Evolutionary conservation across 2,113 vertebrate species (phyloP).

Genomic region (Oxyruncus cristatus): DNA sequence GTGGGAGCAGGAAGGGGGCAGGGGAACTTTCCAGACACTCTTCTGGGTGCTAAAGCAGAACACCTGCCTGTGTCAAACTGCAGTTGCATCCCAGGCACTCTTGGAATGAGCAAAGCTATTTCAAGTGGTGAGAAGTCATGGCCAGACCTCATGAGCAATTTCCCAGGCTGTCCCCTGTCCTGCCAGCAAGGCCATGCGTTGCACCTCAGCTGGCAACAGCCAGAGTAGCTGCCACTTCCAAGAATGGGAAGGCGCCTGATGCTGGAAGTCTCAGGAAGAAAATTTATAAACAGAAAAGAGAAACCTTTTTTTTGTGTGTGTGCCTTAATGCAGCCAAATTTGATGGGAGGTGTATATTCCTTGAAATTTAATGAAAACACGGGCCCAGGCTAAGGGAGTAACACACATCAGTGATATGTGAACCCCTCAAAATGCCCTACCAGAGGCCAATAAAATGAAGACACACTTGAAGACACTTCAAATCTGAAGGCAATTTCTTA

Average conservation of each 20-base stretch:
- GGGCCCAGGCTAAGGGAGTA: background rate
- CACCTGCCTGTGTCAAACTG: constrained; percentile 5
- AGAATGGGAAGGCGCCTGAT: background rate
- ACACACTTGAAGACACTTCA: background rate
- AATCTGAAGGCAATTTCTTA: background rate
- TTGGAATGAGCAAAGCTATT: background rate
- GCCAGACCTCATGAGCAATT: fast-evolving
- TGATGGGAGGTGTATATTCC: background rate
- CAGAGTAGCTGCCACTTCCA: fast-evolving
- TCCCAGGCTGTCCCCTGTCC: background rate
- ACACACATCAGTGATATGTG: background rate
- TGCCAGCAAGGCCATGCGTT: background rate
- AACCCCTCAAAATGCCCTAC: background rate
- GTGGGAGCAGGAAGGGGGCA: background rate
- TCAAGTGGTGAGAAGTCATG: background rate
- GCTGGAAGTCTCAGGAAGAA: background rate
- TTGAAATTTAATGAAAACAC: background rate
- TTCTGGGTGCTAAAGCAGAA: background rate
- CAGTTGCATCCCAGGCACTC: background rate
- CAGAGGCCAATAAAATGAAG: background rate
- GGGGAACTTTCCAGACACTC: background rate
- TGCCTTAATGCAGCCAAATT: background rate
- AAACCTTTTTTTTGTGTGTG: background rate
- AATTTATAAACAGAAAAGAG: background rate
- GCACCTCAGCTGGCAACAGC: fast-evolving